Percentiles rank a stretch among this genome's conserved stretches.
Conservation (phyloP, 2,797 vertebrate species). For the Clarias fuscus region DNA sequence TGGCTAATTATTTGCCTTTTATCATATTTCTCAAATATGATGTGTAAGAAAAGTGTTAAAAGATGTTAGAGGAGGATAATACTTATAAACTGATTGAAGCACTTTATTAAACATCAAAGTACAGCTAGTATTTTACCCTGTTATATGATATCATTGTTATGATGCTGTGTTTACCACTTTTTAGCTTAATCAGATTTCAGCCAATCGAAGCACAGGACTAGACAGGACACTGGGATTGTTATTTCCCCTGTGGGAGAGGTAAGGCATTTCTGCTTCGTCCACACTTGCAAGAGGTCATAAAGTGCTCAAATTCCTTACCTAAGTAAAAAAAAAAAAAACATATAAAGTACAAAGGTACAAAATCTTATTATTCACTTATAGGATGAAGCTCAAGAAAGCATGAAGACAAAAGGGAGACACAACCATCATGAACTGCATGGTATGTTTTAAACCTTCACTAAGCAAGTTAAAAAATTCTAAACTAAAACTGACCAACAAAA, state of each 20-base stretch:
- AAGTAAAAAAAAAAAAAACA: background rate
- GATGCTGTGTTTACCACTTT: background rate
- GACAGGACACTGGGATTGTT: background rate
- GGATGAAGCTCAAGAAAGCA: too few relatives aligned
- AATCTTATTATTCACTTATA: too few relatives aligned
- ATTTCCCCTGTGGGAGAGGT: background rate
- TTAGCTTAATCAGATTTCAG: background rate
- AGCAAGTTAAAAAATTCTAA: too few relatives aligned
- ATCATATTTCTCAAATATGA: too few relatives aligned
- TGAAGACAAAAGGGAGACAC: too few relatives aligned
- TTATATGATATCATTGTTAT: background rate
- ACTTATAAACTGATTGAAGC: background rate
- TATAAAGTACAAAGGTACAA: too few relatives aligned
- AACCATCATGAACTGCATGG: too few relatives aligned
- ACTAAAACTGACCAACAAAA: too few relatives aligned
- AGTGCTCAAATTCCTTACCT: background rate
- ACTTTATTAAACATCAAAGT: background rate
- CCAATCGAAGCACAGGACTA: background rate
- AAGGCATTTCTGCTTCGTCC: background rate
- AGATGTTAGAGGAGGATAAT: background rate
- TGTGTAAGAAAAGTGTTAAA: background rate
- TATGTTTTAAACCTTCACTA: too few relatives aligned
- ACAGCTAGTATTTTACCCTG: background rate
- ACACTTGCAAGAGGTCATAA: background rate
- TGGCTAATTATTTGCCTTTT: background rate